Evolutionary conservation across 1,140 invertebrate species (phyloP).

Genomic region (Aleiodes sp.): DNA sequence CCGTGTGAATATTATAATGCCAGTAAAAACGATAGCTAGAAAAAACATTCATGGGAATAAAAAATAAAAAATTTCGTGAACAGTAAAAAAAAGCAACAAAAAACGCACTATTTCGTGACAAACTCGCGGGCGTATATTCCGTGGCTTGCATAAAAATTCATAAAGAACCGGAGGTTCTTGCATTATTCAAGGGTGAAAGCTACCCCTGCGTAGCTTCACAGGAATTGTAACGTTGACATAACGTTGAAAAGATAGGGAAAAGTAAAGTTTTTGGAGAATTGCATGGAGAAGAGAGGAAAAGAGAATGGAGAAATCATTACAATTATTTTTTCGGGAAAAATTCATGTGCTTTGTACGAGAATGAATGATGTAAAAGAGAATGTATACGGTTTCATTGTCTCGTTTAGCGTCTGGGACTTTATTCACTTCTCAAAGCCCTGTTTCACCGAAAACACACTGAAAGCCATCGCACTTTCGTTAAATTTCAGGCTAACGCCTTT

Average conservation of each 20-base stretch:
- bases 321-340: constrained; percentile 54
- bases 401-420: too few species aligned
- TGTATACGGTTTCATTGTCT: background rate
- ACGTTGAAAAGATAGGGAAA: constrained; percentile 39
- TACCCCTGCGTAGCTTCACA: constrained; percentile 37
- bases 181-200: constrained; percentile 57
- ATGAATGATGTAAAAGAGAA: background rate
- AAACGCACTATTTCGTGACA: constrained; percentile 36
- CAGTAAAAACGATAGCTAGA: background rate
- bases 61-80: background rate
- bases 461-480: too few species aligned
- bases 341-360: background rate
- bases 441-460: too few species aligned
- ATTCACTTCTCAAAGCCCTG: too few species aligned
- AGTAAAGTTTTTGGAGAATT: background rate
- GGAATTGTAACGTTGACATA: constrained; percentile 26
- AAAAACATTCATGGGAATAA: background rate
- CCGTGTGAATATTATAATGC: background rate
- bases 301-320: constrained; percentile 49
- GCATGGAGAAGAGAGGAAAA: constrained; percentile 21
- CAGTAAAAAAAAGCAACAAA: background rate
- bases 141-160: constrained; percentile 57
- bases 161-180: constrained; percentile 52
- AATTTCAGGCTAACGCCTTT: too few species aligned
- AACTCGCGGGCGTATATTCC: constrained; percentile 48